phyloP scores from a whole-genome alignment of 2,888 invertebrate genomes.

The Xestoiulus laeticollis region DNA sequence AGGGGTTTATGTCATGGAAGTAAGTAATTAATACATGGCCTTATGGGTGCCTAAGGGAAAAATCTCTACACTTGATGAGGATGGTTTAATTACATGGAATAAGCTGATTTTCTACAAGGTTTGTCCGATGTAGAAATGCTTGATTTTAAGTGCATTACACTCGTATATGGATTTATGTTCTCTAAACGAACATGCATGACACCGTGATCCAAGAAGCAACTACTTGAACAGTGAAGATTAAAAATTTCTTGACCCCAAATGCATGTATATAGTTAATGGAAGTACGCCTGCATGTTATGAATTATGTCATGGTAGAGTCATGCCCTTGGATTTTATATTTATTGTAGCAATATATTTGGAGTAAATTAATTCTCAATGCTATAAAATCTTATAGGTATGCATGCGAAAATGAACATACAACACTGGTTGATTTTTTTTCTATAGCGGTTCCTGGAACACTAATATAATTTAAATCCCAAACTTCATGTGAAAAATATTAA shows the following conservation, averaged over 20 bases:
- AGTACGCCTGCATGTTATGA: not conserved
- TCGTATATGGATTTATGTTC: not conserved
- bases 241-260: not conserved
- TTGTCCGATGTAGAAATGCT: not conserved
- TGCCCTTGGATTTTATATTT: no score
- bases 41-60: not conserved
- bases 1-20: not conserved
- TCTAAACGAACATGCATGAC: not conserved
- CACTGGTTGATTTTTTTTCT: no score
- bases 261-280: not conserved
- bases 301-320: no score
- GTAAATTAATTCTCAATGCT: no score
- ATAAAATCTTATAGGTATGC: no score
- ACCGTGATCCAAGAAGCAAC: not conserved
- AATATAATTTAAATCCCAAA: no score
- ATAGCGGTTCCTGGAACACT: no score
- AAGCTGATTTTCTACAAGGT: slow-evolving; percentile 28
- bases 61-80: not conserved
- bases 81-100: slow-evolving; percentile 5
- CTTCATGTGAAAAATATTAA: no score
- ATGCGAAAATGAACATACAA: no score
- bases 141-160: not conserved
- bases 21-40: not conserved
- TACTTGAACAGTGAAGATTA: not conserved
- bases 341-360: no score